Percentiles rank a stretch among this genome's conserved stretches.
phyloP scores from a whole-genome alignment of 2,888 invertebrate species.

The Harpalus rubripes region DNA sequence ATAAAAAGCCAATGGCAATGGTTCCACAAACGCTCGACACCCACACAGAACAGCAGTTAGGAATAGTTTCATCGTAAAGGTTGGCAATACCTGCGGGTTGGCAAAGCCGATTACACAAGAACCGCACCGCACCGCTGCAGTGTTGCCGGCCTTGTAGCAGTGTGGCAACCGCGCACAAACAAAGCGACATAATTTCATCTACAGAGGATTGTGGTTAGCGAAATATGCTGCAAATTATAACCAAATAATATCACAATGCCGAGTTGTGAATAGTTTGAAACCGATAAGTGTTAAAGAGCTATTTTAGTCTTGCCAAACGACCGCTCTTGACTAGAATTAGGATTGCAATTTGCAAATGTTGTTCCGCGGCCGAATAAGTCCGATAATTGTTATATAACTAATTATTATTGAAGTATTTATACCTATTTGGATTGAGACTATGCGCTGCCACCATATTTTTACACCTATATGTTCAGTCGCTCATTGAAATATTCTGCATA shows the following conservation, averaged over 20 bases:
- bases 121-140: constrained; percentile 45
- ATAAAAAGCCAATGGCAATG: constrained; percentile 29
- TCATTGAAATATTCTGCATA: no score
- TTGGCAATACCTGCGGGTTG: constrained; percentile 56
- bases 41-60: constrained; percentile 20
- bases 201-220: constrained; percentile 49
- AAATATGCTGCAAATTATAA: constrained; percentile 57
- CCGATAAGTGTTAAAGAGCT: constrained; percentile 40
- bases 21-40: constrained; percentile 11
- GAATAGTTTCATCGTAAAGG: constrained; percentile 37
- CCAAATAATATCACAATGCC: constrained; percentile 47
- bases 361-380: not conserved
- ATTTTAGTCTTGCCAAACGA: constrained; percentile 25
- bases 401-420: not conserved
- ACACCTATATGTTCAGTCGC: no score
- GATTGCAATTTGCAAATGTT: not conserved
- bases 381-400: not conserved
- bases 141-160: constrained; percentile 21
- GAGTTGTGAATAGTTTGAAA: constrained; percentile 38
- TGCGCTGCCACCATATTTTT: no score
- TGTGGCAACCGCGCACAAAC: constrained; percentile 36
- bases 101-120: constrained; percentile 58
- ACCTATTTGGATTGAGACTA: no score
- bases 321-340: not conserved
- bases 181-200: constrained; percentile 61